Conservation (phyloP, 2,113 vertebrate genomes). For the Gracilinanus agilis region DNA sequence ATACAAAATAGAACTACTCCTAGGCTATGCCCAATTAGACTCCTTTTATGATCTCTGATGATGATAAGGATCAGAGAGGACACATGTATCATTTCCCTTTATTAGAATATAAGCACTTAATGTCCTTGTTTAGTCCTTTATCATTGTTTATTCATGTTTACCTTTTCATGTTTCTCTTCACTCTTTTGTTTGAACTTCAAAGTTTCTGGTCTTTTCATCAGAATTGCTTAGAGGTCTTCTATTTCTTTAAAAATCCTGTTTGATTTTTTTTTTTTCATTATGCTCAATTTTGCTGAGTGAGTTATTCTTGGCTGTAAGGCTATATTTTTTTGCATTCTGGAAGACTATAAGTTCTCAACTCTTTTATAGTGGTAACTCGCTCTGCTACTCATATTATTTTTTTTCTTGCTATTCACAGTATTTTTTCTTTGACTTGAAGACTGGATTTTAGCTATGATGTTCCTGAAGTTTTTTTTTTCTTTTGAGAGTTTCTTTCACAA, state of each 20-base stretch:
- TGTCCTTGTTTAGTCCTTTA: background rate
- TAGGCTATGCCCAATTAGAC: background rate
- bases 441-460: background rate
- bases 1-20: background rate
- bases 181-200: background rate
- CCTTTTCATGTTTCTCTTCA: background rate
- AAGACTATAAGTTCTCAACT: background rate
- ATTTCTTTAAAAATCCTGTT: background rate
- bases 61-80: background rate
- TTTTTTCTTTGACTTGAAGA: background rate
- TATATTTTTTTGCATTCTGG: background rate
- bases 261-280: background rate
- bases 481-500: background rate
- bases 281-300: background rate
- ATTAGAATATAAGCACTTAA: background rate
- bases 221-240: background rate
- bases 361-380: background rate
- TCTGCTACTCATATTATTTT: background rate
- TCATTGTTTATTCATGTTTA: background rate
- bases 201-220: background rate
- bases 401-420: background rate
- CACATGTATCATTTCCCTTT: background rate
- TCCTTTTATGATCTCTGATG: background rate
- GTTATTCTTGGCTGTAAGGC: background rate
- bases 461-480: background rate